These are phyloP conservation scores for Epizoanthus stellaris DNA, from an alignment of 92 coral and sea anemone species.

Conservation along the genomic window DNA sequence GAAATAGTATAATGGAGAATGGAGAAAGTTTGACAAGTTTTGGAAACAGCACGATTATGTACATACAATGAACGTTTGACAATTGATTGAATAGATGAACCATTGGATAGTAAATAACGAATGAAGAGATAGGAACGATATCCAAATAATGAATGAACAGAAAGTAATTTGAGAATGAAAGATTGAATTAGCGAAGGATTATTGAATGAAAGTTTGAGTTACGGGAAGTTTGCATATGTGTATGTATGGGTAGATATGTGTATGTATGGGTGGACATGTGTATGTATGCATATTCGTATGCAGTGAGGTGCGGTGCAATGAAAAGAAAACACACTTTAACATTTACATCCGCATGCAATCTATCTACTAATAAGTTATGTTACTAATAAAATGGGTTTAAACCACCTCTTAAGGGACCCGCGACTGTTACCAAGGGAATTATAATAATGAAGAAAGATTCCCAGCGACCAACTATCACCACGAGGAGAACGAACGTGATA, in stretches of 20 bases:
- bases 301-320: slow-evolving; percentile 22
- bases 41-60: not conserved
- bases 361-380: not conserved
- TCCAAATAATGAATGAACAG: not conserved
- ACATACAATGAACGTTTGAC: not conserved
- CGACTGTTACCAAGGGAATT: no score
- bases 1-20: not conserved
- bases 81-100: not conserved
- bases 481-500: no score
- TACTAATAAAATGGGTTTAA: no score
- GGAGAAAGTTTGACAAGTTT: not conserved
- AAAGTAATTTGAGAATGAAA: not conserved
- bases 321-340: slow-evolving; percentile 11
- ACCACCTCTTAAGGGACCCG: no score
- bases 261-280: not conserved
- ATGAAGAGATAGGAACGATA: not conserved
- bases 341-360: not conserved
- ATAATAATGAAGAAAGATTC: no score
- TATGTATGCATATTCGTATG: slow-evolving; percentile 20
- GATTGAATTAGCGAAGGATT: not conserved
- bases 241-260: not conserved
- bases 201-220: slow-evolving; percentile 1
- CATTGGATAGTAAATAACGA: not conserved
- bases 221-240: not conserved
- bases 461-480: no score